Conservation (phyloP, 2,888 invertebrate genomes). For the Crematogaster levior region DNA sequence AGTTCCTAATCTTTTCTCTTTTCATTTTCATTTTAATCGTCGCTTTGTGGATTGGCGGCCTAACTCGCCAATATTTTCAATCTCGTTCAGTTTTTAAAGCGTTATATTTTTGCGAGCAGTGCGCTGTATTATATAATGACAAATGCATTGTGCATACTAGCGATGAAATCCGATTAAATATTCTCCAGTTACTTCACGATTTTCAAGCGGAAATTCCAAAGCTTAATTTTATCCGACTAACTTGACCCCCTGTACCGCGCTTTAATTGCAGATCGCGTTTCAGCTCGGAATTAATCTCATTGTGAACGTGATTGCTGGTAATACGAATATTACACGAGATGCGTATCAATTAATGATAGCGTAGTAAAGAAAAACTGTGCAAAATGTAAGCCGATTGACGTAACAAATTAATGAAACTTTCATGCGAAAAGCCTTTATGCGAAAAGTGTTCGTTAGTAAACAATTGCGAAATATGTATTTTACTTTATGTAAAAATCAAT, state of each 20-base stretch:
- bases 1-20: neutral
- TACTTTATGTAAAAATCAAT: neutral
- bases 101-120: neutral
- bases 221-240: constrained; percentile 32
- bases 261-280: constrained; percentile 46
- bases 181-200: constrained; percentile 12
- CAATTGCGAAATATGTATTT: neutral
- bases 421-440: neutral
- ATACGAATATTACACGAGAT: constrained; percentile 60
- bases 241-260: constrained; percentile 15
- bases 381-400: neutral
- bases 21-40: neutral
- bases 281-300: constrained; percentile 75
- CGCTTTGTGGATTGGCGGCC: no score
- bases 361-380: neutral
- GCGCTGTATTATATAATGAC: constrained; percentile 4
- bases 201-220: constrained; percentile 8
- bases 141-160: constrained; percentile 4
- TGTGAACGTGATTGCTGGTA: constrained; percentile 71
- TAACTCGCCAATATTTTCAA: neutral
- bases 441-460: neutral
- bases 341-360: constrained; percentile 75
- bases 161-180: constrained; percentile 24
- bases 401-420: neutral
- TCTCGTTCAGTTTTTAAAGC: neutral